phyloP scores from a whole-genome alignment of 2,797 vertebrate species.

The Monodelphis domestica region DNA sequence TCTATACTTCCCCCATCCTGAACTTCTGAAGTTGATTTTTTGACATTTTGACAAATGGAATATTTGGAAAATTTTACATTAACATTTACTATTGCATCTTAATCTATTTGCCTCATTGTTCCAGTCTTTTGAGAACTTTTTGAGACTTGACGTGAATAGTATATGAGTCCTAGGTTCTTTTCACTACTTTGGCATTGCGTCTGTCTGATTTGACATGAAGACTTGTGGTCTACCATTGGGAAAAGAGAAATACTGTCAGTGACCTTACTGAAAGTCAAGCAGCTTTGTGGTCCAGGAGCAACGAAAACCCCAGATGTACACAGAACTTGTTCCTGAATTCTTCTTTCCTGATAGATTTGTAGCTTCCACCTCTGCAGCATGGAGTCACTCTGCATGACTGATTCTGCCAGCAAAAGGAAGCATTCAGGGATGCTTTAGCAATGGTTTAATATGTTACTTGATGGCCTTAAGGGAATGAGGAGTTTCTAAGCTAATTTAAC shows the following conservation, averaged over 20 bases:
- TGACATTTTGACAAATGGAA: not conserved
- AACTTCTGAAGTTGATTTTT: not conserved
- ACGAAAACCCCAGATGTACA: not conserved
- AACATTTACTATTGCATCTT: not conserved
- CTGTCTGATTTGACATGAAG: not conserved
- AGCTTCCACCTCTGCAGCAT: not conserved
- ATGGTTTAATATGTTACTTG: not conserved
- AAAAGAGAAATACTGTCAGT: not conserved
- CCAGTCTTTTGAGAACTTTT: not conserved
- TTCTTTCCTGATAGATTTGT: not conserved
- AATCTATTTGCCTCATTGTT: not conserved
- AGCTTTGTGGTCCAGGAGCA: not conserved
- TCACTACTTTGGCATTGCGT: not conserved
- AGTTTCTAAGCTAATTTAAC: constrained; percentile 8
- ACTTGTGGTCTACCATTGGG: not conserved
- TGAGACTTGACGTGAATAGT: not conserved
- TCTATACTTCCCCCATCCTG: not conserved
- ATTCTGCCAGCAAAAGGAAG: constrained; percentile 4
- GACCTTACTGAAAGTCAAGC: not conserved
- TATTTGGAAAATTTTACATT: not conserved
- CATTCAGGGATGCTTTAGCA: constrained; percentile 6
- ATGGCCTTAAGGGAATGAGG: not conserved
- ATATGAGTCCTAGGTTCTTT: not conserved
- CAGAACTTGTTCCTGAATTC: not conserved
- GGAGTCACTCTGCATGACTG: not conserved